A percentile compares a stretch with the other conserved stretches of the same genome.
Conservation (phyloP, 2,888 invertebrate species). For the Laspeyria flexula region DNA sequence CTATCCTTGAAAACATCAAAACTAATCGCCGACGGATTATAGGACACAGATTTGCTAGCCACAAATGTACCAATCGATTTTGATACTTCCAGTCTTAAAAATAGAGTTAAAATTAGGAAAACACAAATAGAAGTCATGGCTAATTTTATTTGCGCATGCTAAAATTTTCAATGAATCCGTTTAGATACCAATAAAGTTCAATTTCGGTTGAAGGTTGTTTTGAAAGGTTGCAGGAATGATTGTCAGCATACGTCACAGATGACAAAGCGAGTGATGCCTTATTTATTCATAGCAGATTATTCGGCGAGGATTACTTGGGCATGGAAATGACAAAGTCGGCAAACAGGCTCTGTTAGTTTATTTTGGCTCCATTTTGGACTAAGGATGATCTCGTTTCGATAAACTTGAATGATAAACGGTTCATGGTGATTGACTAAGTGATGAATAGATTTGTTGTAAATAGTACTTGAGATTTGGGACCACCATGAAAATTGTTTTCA, state of each 20-base stretch:
- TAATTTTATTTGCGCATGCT: slow-evolving; percentile 17
- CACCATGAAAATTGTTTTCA: slow-evolving; percentile 43
- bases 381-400: slow-evolving; percentile 72
- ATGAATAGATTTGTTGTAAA: slow-evolving; percentile 60
- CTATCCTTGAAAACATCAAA: slow-evolving; percentile 73
- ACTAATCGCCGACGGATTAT: slow-evolving; percentile 82
- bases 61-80: slow-evolving; percentile 6
- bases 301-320: slow-evolving; percentile 65
- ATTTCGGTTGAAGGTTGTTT: slow-evolving; percentile 13
- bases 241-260: slow-evolving; percentile 79
- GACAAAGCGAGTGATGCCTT: slow-evolving; percentile 77
- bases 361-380: slow-evolving; percentile 60
- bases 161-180: slow-evolving; percentile 5
- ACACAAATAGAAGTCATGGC: neutral
- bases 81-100: neutral
- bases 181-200: slow-evolving; percentile 9
- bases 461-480: slow-evolving; percentile 60
- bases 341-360: slow-evolving; percentile 71
- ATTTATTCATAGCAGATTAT: slow-evolving; percentile 83
- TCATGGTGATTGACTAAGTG: slow-evolving; percentile 59
- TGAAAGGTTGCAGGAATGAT: slow-evolving; percentile 51
- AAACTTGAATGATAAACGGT: slow-evolving; percentile 69
- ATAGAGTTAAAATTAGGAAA: slow-evolving; percentile 12
- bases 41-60: slow-evolving; percentile 41
- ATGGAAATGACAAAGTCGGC: slow-evolving; percentile 70